A percentile compares a stretch with the other conserved stretches of the same genome.
phyloP scores from a whole-genome alignment of 2,113 vertebrate species.

The Dissostichus mawsoni region DNA sequence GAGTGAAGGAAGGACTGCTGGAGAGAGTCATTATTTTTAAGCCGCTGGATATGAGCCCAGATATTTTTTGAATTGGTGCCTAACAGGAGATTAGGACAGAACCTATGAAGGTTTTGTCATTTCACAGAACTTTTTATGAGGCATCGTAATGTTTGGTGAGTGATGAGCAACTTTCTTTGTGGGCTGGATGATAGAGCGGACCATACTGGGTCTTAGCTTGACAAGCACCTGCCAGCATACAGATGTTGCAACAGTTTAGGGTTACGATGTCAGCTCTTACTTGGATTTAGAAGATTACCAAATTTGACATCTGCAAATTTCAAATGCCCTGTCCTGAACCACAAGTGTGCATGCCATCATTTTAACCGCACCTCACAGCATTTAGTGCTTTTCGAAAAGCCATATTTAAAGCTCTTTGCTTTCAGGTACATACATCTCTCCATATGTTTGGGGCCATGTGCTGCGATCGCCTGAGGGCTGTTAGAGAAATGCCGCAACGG shows the following conservation, averaged over 20 bases:
- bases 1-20: slow-evolving; percentile 52
- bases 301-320: slow-evolving; percentile 61
- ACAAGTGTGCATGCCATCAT: slow-evolving; percentile 20
- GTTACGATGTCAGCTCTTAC: slow-evolving; percentile 28
- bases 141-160: slow-evolving; percentile 23
- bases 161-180: slow-evolving; percentile 44
- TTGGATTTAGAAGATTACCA: slow-evolving; percentile 50
- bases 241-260: slow-evolving; percentile 51
- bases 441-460: slow-evolving; percentile 62
- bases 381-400: slow-evolving; percentile 44
- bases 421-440: slow-evolving; percentile 42
- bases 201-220: slow-evolving; percentile 28
- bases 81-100: slow-evolving; percentile 62
- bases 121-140: slow-evolving; percentile 58
- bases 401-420: slow-evolving; percentile 19
- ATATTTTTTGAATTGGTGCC: slow-evolving; percentile 61
- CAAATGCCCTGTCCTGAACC: slow-evolving; percentile 22
- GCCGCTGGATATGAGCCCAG: slow-evolving; percentile 54
- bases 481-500: slow-evolving; percentile 43
- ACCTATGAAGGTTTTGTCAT: slow-evolving; percentile 64
- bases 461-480: slow-evolving; percentile 55
- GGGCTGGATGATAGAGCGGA: slow-evolving; percentile 16
- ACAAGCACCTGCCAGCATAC: slow-evolving; percentile 47
- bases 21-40: slow-evolving; percentile 65
- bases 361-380: slow-evolving; percentile 6